Percentiles rank a stretch among this genome's conserved stretches.
Evolutionary conservation across 1,140 invertebrate species (phyloP).

Genomic region (Zaprionus inermis): DNA sequence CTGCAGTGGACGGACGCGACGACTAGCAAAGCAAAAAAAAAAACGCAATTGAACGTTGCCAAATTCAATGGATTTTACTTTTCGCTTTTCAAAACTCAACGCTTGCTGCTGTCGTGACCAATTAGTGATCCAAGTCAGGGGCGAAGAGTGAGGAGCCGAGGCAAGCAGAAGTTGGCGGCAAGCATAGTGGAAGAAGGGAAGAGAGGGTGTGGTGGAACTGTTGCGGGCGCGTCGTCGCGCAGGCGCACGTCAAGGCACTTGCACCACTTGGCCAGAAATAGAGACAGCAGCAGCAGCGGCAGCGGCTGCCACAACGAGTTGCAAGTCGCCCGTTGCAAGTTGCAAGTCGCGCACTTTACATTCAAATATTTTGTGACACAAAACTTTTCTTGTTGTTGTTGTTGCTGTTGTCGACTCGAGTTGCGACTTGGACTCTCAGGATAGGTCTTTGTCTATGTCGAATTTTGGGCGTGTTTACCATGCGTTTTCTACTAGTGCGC

Average conservation of each 20-base stretch:
- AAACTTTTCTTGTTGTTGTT: constrained; percentile 64
- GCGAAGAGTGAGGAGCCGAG: constrained; percentile 24
- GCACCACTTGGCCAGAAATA: constrained; percentile 58
- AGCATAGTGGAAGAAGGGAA: not conserved
- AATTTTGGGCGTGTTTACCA: constrained; percentile 66
- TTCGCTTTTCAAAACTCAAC: constrained; percentile 67
- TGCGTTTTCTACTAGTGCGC: constrained; percentile 47
- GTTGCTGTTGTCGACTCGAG: constrained; percentile 27
- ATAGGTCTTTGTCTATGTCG: constrained; percentile 61
- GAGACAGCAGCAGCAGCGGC: constrained; percentile 63
- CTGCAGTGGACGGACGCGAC: constrained; percentile 8
- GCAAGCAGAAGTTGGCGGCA: not conserved
- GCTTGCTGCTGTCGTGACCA: constrained; percentile 76
- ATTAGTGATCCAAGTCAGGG: constrained; percentile 71
- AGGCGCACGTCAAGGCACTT: constrained; percentile 68
- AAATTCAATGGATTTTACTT: constrained; percentile 83
- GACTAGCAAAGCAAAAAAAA: constrained; percentile 17
- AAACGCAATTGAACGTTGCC: constrained; percentile 72
- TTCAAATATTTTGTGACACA: constrained; percentile 82
- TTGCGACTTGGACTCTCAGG: constrained; percentile 15
- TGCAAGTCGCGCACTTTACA: constrained; percentile 70
- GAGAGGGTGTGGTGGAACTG: constrained; percentile 9
- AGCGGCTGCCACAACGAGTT: constrained; percentile 4
- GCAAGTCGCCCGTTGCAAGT: constrained; percentile 42
- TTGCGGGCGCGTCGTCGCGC: constrained; percentile 49